These are phyloP conservation scores for Clupea harengus DNA, from an alignment of 2,113 vertebrate genomes.

Conservation along the genomic window DNA sequence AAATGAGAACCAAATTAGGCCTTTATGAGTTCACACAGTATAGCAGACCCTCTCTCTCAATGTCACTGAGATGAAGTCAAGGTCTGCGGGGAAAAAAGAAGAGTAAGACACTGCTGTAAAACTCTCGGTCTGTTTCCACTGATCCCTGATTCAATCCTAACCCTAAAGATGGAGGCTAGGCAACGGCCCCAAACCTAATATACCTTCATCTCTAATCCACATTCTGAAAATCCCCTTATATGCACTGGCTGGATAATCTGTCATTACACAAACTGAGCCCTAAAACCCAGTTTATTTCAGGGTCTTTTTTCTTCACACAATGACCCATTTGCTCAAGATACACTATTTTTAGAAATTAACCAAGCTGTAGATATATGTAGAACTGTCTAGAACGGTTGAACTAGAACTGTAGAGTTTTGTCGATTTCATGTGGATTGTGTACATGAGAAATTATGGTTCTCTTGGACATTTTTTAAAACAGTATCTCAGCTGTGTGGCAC, in stretches of 20 bases:
- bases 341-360: conserved; percentile 35
- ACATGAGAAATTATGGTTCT: no score
- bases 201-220: conserved; percentile 37
- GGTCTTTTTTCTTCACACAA: conserved; percentile 19
- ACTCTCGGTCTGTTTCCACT: conserved; percentile 20
- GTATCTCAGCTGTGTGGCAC: no score
- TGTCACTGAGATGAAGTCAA: conserved; percentile 8
- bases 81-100: background rate
- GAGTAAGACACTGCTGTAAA: background rate
- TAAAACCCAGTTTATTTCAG: conserved; percentile 51
- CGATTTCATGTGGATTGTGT: background rate
- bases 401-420: background rate
- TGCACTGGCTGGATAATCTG: conserved; percentile 48
- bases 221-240: conserved; percentile 51
- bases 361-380: background rate
- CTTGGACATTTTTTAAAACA: background rate
- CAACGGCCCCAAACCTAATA: conserved; percentile 28
- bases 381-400: background rate
- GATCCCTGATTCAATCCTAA: conserved; percentile 49
- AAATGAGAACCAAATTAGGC: conserved; percentile 42
- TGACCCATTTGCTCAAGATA: conserved; percentile 36
- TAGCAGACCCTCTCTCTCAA: conserved; percentile 26
- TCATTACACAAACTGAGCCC: conserved; percentile 48
- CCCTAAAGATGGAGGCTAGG: background rate
- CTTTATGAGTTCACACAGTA: conserved; percentile 47